Evolutionary conservation across 2,797 vertebrate genomes (phyloP).

Genomic region (Perodicticus potto): DNA sequence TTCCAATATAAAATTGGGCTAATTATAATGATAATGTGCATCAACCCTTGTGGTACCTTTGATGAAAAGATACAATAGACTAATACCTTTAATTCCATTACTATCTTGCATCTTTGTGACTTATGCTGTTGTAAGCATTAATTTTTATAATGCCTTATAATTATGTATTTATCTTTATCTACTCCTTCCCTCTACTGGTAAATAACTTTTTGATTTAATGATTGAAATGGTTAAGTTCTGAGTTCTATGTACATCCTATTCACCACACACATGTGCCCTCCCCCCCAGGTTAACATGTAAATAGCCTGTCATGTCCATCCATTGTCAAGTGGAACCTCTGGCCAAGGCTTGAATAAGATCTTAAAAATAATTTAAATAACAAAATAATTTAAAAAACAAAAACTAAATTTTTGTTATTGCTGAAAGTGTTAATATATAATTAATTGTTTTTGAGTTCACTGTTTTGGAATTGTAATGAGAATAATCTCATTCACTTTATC

Average conservation of each 20-base stretch:
- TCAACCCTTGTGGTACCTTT: not conserved
- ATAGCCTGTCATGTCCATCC: not conserved
- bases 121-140: conserved; percentile 45
- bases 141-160: conserved; percentile 52
- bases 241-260: not conserved
- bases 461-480: conserved; percentile 11
- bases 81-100: conserved; percentile 31
- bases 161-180: conserved; percentile 28
- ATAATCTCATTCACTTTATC: not conserved
- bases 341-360: not conserved
- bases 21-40: conserved; percentile 35
- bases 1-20: conserved; percentile 45
- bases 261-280: too few species aligned
- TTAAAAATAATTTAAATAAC: not conserved
- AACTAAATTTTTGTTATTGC: not conserved
- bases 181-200: conserved; percentile 17
- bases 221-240: conserved; percentile 29
- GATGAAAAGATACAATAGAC: conserved; percentile 49
- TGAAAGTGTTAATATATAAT: not conserved
- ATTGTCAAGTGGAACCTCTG: not conserved
- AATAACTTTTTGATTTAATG: conserved; percentile 1
- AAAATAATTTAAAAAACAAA: conserved; percentile 16
- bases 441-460: conserved; percentile 14
- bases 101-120: conserved; percentile 28
- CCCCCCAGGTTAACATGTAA: not conserved